These are phyloP conservation scores for Carapus acus DNA, from an alignment of 2,797 vertebrate species.

Conservation along the genomic window DNA sequence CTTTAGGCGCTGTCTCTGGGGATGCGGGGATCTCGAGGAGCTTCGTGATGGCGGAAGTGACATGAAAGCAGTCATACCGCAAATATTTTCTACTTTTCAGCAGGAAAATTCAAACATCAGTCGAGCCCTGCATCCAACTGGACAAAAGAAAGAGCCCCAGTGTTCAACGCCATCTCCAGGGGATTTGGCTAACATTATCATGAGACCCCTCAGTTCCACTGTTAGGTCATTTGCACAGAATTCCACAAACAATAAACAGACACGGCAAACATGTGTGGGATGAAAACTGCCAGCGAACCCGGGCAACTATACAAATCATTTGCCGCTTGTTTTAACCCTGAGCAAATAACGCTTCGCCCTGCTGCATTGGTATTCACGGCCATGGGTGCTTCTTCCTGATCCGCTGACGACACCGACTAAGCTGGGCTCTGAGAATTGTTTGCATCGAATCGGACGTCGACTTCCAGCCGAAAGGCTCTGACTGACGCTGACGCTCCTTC, in stretches of 20 bases:
- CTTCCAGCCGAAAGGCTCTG: too few species aligned
- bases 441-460: too few species aligned
- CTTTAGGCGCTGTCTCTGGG: too few species aligned
- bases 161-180: slow-evolving; percentile 10
- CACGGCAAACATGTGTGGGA: slow-evolving; percentile 18
- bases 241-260: slow-evolving; percentile 28
- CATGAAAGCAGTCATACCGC: neutral
- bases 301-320: slow-evolving; percentile 48
- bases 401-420: too few species aligned
- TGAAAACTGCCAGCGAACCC: slow-evolving; percentile 40
- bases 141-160: neutral
- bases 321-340: slow-evolving; percentile 33
- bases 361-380: slow-evolving; percentile 62
- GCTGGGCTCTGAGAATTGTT: too few species aligned
- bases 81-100: neutral
- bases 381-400: slow-evolving; percentile 37
- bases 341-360: slow-evolving; percentile 43
- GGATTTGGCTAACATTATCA: slow-evolving; percentile 25
- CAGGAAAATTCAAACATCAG: neutral
- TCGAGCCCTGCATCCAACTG: neutral
- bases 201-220: slow-evolving; percentile 15
- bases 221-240: slow-evolving; percentile 17
- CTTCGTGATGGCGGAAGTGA: too few species aligned
- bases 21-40: too few species aligned
- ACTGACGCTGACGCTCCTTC: neutral